Evolutionary conservation across 2,888 invertebrate genomes (phyloP).

Genomic region (Drosophila kanekoi): DNA sequence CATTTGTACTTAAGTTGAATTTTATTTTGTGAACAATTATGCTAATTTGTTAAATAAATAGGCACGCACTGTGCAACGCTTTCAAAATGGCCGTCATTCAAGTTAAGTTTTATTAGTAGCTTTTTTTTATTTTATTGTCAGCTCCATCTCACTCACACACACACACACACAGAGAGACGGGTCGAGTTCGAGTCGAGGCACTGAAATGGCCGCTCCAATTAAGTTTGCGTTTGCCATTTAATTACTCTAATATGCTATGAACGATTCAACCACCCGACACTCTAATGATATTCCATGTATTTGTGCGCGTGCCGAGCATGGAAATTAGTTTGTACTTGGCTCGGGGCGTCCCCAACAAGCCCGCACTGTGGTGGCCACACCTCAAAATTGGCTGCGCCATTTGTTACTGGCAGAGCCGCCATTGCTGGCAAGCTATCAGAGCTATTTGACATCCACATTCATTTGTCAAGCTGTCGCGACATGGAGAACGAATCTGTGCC

Average conservation of each 20-base stretch:
- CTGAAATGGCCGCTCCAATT: constrained; percentile 72
- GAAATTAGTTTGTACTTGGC: constrained; percentile 75
- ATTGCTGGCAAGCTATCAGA: constrained; percentile 78
- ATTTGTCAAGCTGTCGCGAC: constrained; percentile 74
- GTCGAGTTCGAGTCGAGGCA: constrained; percentile 14
- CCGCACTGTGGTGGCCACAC: constrained; percentile 60
- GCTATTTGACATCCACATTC: constrained; percentile 81
- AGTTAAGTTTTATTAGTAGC: constrained; percentile 78
- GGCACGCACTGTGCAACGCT: constrained; percentile 61
- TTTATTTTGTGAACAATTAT: constrained; percentile 83
- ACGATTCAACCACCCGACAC: constrained; percentile 45
- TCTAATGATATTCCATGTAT: constrained; percentile 56
- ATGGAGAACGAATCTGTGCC: constrained; percentile 62
- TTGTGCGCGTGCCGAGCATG: constrained; percentile 76
- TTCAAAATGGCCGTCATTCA: constrained; percentile 67
- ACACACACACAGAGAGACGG: constrained; percentile 15
- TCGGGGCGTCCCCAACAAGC: constrained; percentile 22
- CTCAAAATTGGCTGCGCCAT: constrained; percentile 71
- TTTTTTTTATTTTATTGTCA: constrained; percentile 76
- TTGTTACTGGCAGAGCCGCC: constrained; percentile 68
- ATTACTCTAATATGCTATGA: constrained; percentile 80
- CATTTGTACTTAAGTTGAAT: constrained; percentile 82
- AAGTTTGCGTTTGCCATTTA: constrained; percentile 82
- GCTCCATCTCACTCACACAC: constrained; percentile 34
- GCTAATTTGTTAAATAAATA: constrained; percentile 83